Evolutionary conservation across 2,888 invertebrate genomes (phyloP), one percentile per base, ranked within the genome.

Genomic region (Xanthorhoe spadicearia): DNA sequence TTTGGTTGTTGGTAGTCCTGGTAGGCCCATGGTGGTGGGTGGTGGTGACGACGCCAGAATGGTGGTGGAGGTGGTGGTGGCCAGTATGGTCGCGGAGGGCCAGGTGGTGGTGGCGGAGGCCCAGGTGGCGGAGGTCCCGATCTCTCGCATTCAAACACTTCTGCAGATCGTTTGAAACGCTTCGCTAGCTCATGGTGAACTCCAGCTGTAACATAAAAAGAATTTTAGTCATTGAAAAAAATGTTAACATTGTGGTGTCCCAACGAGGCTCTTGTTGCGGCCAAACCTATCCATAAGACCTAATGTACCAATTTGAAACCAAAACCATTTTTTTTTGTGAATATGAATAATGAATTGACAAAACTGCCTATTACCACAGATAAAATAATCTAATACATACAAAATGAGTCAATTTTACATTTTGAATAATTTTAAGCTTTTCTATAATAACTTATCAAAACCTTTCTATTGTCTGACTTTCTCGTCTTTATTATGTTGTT

Each of bases 101-200:
- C 8, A 18, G 78, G 76, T 0, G 78, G 77, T n/a, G 78, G 78
- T 2, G 79, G 78, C 1, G 79, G 80, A 55, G 71, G 78, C 3
- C 60, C 57, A 49, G 78, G 78, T 2, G 79, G 78, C 1, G 79
- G 80, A 55, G 71, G 78, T 0, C 60, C 57, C 48, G 76, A 74
- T 9, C 66, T 73, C 19, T 74, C 81, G 6, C 83, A 82, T 23
- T 76, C 77, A 10, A 71, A 55, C 53, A 81, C 81, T 53, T 84
- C 69, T 3, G 87, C 84, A 0, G 89, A 84, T 0, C 92, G 86
- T 68, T 80, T 88, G 52, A 87, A 15, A 5, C 91, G 78, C 7
- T 83, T 78, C 0, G 81, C 49, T 5, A 82, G 43, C 9, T 48
- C 49, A 6, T 19, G 64, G 15, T 77, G 59, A 0, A 73, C 68